Evolutionary conservation across 2,888 invertebrate species (phyloP), one percentile per base, ranked within the genome.

Genomic region (Lithophane leautieri): DNA sequence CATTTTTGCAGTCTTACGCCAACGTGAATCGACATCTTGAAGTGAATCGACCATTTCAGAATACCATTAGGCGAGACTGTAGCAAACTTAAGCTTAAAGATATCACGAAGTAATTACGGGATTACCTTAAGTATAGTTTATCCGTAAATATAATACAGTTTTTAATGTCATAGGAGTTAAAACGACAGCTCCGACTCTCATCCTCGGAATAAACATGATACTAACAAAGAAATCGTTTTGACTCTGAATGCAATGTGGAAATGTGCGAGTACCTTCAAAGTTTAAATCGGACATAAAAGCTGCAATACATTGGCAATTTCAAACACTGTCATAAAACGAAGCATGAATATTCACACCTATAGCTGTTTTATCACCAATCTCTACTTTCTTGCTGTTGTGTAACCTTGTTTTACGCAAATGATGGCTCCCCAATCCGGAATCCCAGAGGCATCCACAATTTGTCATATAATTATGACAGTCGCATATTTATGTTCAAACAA

Each of bases 381-480:
- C 60, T 82, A 74, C 74, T 86, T 84, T 79, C 76, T 70, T 72
- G 60, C 47, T 62, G n/a, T 71, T 78, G 54, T 60, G n/a, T 74
- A 72, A 81, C 42, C 65, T 66, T 67, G 66, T 65, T 28, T 69
- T 69, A 58, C 68, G 44, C 50, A 61, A 65, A 71, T 60, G 42
- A 76, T 73, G 61, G 9, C 63, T 82, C 50, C 73, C 63, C 54
- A 28, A 70, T 56, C 52, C 67, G 34, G 54, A 68, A 63, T 73
- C 58, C 76, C 66, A 75, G 63, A 71, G 60, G 61, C 58, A 77
- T 76, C 79, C 40, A 77, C 86, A 89, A 91, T 90, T 86, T 91
- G 89, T 92, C 90, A 85, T 86, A 88, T 90, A 90, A 90, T 91
- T 91, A 92, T 91, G 90, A 91, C 89, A 90, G 88, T 83, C 76